Evolutionary conservation across 2,113 vertebrate genomes (phyloP).

Genomic region (Elgaria multicarinata): DNA sequence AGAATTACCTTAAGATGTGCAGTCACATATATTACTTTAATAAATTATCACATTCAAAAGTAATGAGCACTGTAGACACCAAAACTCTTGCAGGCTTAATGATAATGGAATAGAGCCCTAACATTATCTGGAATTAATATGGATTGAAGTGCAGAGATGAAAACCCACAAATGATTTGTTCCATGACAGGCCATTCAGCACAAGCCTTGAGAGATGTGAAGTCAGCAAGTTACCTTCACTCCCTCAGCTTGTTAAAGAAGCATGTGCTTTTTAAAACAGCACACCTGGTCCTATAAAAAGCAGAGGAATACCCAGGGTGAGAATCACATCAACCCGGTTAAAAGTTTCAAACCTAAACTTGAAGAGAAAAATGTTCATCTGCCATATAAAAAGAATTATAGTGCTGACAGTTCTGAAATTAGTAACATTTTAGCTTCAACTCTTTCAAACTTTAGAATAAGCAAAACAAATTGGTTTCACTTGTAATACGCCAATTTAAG

Average conservation of each 20-base stretch:
- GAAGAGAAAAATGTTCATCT: background rate
- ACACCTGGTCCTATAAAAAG: constrained; percentile 23
- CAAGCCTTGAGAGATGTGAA: constrained; percentile 45
- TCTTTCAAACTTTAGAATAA: background rate
- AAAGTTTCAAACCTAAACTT: constrained; percentile 30
- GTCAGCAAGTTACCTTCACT: constrained; percentile 49
- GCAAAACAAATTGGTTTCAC: background rate
- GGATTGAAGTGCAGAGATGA: constrained; percentile 2
- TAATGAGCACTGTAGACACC: constrained; percentile 7
- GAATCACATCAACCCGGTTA: background rate
- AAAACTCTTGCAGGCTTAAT: constrained; percentile 9
- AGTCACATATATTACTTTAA: background rate
- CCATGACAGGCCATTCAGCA: constrained; percentile 32
- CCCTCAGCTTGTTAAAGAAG: constrained; percentile 55
- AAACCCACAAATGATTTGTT: constrained; percentile 33
- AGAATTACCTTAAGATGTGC: background rate
- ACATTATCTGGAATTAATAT: constrained; percentile 33
- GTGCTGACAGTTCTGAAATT: background rate
- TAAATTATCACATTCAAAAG: background rate
- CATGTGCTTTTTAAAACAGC: constrained; percentile 56
- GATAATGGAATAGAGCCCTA: background rate
- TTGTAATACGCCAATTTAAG: background rate
- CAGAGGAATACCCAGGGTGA: constrained; percentile 41
- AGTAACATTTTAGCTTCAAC: background rate
- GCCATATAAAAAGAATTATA: background rate